Conservation (phyloP, 2,888 invertebrate genomes). For the Zootermopsis nevadensis region DNA sequence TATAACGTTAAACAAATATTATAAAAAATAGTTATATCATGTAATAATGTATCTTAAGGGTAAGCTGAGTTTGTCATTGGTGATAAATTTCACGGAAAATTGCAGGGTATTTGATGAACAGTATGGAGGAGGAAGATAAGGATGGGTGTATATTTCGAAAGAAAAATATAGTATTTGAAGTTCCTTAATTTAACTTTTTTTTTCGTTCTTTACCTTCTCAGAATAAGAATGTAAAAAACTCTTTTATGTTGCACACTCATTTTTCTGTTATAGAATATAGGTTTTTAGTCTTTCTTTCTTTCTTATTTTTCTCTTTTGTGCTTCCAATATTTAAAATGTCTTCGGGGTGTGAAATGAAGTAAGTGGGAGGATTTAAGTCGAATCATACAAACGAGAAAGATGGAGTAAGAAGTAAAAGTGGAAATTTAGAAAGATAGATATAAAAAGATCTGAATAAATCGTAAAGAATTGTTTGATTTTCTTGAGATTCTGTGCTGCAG, state of each 20-base stretch:
- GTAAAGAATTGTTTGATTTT: slow-evolving; percentile 14
- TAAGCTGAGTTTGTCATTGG: no score
- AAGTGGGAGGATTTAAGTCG: slow-evolving; percentile 28
- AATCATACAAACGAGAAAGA: slow-evolving; percentile 29
- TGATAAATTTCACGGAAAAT: no score
- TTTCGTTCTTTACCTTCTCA: no score
- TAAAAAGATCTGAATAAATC: not conserved
- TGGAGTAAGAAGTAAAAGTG: not conserved
- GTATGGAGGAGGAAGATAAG: no score
- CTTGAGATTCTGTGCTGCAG: not conserved
- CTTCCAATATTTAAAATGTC: slow-evolving; percentile 22
- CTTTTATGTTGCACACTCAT: slow-evolving; percentile 6
- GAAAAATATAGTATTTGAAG: no score
- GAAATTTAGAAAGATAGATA: not conserved
- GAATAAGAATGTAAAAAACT: no score
- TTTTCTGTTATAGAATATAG: slow-evolving; percentile 3
- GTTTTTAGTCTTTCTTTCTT: slow-evolving; percentile 24
- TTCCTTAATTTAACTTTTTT: no score
- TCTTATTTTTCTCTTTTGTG: not conserved
- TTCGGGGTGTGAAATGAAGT: slow-evolving; percentile 27
- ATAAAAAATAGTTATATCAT: no score
- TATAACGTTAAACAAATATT: no score
- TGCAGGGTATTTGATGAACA: no score
- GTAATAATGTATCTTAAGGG: no score
- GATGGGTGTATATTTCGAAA: no score